Evolutionary conservation across 2,888 invertebrate species (phyloP), one percentile per base, ranked within the genome.

Genomic region (Patella caerulea): DNA sequence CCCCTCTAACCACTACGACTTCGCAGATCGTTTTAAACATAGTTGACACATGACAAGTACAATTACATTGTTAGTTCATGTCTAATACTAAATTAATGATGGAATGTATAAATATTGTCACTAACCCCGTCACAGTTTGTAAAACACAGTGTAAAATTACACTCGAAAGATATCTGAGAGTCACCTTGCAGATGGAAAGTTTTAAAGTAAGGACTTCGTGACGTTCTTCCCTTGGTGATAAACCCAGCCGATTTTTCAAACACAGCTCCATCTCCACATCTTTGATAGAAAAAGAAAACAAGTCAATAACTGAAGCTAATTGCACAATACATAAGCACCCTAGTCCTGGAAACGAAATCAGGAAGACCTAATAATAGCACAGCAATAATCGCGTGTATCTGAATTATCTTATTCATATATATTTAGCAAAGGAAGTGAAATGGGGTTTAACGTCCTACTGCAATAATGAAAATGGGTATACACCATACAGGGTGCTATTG

Each of bases 221-320:
- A 24, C 3, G 65, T 65, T 65, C 65, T 65, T 9, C 74, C 74
- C 7, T 69, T 11, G 34, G 74, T 52, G 14, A 19, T 34, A 24
- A 74, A 74, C 3, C 74, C 74, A 69, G 15, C 65, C 5, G 29
- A 11, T n/a, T 52, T 34, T 9, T 59, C 45, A 17, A 74, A 59
- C 1, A 74, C 69, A 34, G 52, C 15, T 3, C 74, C 74, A 65
- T 74, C 74, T 14, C 74, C 74, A 69, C 74, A 74, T 2, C 74
- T 65, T 24, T 65, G 45, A 45, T 45, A 45, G 45, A 45, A 45
- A 45, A 45, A 7, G 9, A 45, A 45, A 45, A 45, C 34, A 29
- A 5, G 0, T 34, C 34, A 34, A 45, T 45, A 45, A 45, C 9
- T 45, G 45, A 45, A 45, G 9, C 1, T 9, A 7, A 45, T 45